Evolutionary conservation across 2,797 vertebrate species (phyloP), one percentile per base, ranked within the genome.

Genomic region (Champsocephalus esox): DNA sequence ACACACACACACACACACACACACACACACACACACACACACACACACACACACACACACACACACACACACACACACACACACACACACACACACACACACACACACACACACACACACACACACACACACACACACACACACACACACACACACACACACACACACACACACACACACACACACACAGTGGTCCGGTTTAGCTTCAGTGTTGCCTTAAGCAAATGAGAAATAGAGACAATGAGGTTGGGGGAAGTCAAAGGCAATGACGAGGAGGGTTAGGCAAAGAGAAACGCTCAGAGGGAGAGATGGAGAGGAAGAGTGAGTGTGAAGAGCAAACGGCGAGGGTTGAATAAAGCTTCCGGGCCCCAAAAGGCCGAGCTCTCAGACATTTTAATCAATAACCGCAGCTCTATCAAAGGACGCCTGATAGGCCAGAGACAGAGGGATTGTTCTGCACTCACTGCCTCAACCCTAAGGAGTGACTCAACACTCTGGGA

Each of bases 341-440:
- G 72, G 75, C 87, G 81, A 90, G 85, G 87, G 78, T 70, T 90
- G 83, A 92, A 92, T 89, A 91, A 90, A 92, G 92, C 90, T 93
- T 92, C 89, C 75, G 80, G 88, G 78, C 85, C 91, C 90, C 88
- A 90, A 80, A 89, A 92, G 91, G 89, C 86, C 77, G 70, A 87
- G 89, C 89, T 91, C 89, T 89, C 86, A 92, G 93, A 93, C 92
- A 92, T 91, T 91, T 94, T 92, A 94, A 94, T 94, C 93, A 93
- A 93, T 94, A 94, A 91, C 87, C 72, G 84, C 89, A 81, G 91
- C 84, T 92, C 88, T 92, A 94, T 94, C 93, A 94, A 92, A 93
- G 90, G 88, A 88, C 17, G 74, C 85, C 92, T 91, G 91, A 93
- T 92, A 88, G 92, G 84, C 91, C 87, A 84, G 88, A 92, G 89